Conservation (phyloP, 1,140 invertebrate genomes). For the Neoseiulus cucumeris region DNA sequence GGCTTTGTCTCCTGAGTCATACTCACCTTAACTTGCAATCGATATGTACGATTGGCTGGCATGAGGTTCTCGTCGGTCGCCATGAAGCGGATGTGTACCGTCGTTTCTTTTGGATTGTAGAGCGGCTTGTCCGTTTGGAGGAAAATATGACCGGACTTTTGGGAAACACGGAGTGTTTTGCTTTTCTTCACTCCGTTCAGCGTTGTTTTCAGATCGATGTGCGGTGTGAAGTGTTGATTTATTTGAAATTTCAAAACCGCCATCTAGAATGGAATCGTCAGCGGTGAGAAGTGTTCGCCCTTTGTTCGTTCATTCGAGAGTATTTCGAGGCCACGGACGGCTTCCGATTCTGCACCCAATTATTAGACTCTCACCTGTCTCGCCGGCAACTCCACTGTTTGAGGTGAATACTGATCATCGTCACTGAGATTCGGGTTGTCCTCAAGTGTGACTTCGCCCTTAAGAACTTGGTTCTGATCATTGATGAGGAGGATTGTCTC, state of each 20-base stretch:
- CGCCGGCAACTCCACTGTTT: not conserved
- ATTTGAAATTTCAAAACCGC: not conserved
- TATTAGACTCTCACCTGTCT: not conserved
- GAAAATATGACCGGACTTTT: not conserved
- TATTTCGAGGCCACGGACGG: too few species aligned
- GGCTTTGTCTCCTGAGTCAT: too few species aligned
- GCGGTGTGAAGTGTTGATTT: not conserved
- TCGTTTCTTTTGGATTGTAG: constrained; percentile 16
- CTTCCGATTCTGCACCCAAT: not conserved
- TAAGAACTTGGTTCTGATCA: not conserved
- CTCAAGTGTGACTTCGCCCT: not conserved
- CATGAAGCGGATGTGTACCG: constrained; percentile 17
- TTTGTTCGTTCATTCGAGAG: too few species aligned
- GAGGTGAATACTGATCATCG: not conserved
- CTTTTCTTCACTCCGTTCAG: not conserved
- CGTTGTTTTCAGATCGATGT: not conserved
- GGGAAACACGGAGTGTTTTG: not conserved
- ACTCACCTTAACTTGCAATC: constrained; percentile 19
- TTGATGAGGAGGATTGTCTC: constrained; percentile 5
- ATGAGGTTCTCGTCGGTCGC: constrained; percentile 15
- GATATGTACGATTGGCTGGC: constrained; percentile 13
- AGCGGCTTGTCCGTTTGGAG: constrained; percentile 21
- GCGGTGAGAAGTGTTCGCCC: not conserved
- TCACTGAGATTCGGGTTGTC: not conserved
- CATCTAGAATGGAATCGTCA: not conserved